These are phyloP conservation scores for Phainopepla nitens DNA, from an alignment of 2,113 vertebrate genomes.

Conservation along the genomic window DNA sequence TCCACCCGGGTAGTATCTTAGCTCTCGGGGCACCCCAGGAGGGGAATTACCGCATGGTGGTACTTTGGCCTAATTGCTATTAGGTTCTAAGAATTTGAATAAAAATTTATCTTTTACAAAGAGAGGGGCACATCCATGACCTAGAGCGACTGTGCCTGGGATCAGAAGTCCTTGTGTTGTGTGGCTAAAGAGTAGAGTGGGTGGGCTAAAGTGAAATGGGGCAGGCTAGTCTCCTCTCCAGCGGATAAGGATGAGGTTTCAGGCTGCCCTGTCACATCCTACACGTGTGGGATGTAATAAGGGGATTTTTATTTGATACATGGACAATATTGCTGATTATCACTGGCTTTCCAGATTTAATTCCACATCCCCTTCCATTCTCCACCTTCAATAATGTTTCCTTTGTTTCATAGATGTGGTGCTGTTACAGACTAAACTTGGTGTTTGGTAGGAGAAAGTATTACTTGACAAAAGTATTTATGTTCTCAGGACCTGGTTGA, in stretches of 20 bases:
- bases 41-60: too few species aligned
- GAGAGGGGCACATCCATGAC: neutral
- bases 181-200: accelerated
- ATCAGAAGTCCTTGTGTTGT: neutral
- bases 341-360: neutral
- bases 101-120: neutral
- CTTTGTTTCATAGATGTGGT: neutral
- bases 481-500: neutral
- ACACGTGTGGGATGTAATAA: neutral
- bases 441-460: neutral
- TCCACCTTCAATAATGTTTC: neutral
- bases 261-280: neutral
- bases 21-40: too few species aligned
- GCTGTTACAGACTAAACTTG: neutral
- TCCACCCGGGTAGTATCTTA: too few species aligned
- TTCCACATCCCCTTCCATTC: neutral
- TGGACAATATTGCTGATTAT: neutral
- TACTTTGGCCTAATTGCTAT: neutral
- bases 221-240: neutral
- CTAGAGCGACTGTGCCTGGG: neutral
- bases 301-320: neutral
- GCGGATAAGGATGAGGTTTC: neutral
- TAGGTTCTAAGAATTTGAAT: neutral
- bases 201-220: neutral
- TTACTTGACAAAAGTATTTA: conserved; percentile 16